These are phyloP conservation scores for Hemichromis elongatus DNA, from an alignment of 2,113 vertebrate genomes.

Conservation along the genomic window DNA sequence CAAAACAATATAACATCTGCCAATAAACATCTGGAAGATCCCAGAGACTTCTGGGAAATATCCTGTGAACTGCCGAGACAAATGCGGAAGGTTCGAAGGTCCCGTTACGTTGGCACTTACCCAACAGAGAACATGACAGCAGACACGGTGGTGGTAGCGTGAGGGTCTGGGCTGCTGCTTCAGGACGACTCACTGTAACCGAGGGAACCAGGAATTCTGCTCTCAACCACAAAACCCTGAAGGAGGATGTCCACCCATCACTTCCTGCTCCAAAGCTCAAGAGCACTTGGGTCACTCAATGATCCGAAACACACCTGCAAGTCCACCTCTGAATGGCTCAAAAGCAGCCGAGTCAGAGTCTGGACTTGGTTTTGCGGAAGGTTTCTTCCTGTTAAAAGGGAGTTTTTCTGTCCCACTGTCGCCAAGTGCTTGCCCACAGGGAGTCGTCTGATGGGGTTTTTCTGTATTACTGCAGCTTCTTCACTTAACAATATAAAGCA, in stretches of 20 bases:
- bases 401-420: neutral
- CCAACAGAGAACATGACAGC: neutral
- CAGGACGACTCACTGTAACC: neutral
- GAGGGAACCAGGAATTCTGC: neutral
- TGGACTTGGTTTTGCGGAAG: accelerated
- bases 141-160: neutral
- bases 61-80: neutral
- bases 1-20: neutral
- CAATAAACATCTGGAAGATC: neutral
- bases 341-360: accelerated
- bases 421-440: neutral
- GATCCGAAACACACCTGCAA: neutral
- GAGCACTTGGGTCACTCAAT: neutral
- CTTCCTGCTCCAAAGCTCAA: accelerated
- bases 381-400: neutral
- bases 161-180: neutral
- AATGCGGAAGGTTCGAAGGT: neutral
- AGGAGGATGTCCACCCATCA: accelerated
- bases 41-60: neutral
- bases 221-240: neutral
- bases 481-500: neutral
- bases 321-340: neutral
- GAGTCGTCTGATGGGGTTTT: neutral
- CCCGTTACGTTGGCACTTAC: accelerated
- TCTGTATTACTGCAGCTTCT: neutral